These are phyloP conservation scores for Cabera pusaria DNA, from an alignment of 2,888 invertebrate genomes.

Conservation along the genomic window DNA sequence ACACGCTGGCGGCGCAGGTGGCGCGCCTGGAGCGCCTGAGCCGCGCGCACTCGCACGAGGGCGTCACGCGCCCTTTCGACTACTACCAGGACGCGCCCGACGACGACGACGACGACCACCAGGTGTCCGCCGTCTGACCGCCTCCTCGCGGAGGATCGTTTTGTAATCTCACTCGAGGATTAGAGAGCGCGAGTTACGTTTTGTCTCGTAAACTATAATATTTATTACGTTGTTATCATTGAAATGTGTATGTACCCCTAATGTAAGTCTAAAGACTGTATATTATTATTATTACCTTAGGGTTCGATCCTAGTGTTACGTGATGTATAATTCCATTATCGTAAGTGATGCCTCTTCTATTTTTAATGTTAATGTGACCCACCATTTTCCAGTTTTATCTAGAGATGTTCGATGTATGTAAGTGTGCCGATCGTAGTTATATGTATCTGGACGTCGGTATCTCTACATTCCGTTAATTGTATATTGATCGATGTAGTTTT, in stretches of 20 bases:
- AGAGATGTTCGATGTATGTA: conserved; percentile 76
- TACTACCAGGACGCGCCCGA: conserved; percentile 84
- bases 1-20: conserved; percentile 94
- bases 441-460: conserved; percentile 69
- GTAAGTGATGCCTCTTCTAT: conserved; percentile 66
- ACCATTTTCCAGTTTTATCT: conserved; percentile 81
- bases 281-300: conserved; percentile 65
- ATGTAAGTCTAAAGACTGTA: conserved; percentile 83
- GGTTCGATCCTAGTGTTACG: conserved; percentile 77
- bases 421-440: conserved; percentile 49
- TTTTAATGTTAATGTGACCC: conserved; percentile 73
- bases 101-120: conserved; percentile 80
- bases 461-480: conserved; percentile 82
- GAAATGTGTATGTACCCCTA: conserved; percentile 73
- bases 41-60: conserved; percentile 93
- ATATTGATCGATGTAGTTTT: conserved; percentile 71
- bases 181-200: conserved; percentile 78
- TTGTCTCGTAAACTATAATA: conserved; percentile 50
- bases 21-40: conserved; percentile 91
- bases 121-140: conserved; percentile 77
- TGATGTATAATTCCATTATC: conserved; percentile 74
- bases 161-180: conserved; percentile 79
- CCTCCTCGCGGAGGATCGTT: conserved; percentile 63
- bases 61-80: conserved; percentile 90
- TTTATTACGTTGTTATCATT: conserved; percentile 43